These are phyloP conservation scores for Sericinus montela DNA, from an alignment of 2,888 invertebrate species.

Conservation along the genomic window DNA sequence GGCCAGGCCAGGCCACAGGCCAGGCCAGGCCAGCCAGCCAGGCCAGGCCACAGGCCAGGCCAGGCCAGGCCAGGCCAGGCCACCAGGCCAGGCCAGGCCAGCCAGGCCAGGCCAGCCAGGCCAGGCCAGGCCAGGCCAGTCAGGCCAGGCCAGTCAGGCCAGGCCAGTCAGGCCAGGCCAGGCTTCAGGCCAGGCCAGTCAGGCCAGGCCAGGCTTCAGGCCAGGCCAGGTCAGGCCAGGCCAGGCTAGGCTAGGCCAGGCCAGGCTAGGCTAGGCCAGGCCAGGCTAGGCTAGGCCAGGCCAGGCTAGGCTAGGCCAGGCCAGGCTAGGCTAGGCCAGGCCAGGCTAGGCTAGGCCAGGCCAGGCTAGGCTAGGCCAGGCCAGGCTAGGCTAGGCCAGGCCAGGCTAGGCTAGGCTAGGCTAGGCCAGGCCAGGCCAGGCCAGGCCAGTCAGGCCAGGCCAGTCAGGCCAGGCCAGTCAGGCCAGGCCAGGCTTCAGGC, in stretches of 20 bases:
- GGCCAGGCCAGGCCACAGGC: conserved; percentile 11
- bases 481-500: conserved; percentile 11
- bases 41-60: conserved; percentile 17
- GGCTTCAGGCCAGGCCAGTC: too few relatives aligned
- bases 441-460: conserved; percentile 12
- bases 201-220: conserved; percentile 6
- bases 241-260: conserved; percentile 7
- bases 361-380: conserved; percentile 11
- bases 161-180: too few relatives aligned
- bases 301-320: too few relatives aligned
- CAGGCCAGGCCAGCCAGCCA: conserved; percentile 21
- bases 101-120: conserved; percentile 21
- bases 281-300: too few relatives aligned
- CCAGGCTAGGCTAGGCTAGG: conserved; percentile 6
- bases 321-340: background rate
- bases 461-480: too few relatives aligned
- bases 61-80: conserved; percentile 22
- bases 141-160: too few relatives aligned
- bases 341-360: conserved; percentile 9
- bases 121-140: background rate
- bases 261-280: conserved; percentile 5
- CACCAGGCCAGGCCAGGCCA: conserved; percentile 10
- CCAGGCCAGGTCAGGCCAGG: background rate
- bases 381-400: conserved; percentile 11
- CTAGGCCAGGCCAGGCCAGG: conserved; percentile 9